Evolutionary conservation across 1,140 invertebrate species (phyloP), one percentile per base, ranked within the genome.

Genomic region (Phymastichus coffea): DNA sequence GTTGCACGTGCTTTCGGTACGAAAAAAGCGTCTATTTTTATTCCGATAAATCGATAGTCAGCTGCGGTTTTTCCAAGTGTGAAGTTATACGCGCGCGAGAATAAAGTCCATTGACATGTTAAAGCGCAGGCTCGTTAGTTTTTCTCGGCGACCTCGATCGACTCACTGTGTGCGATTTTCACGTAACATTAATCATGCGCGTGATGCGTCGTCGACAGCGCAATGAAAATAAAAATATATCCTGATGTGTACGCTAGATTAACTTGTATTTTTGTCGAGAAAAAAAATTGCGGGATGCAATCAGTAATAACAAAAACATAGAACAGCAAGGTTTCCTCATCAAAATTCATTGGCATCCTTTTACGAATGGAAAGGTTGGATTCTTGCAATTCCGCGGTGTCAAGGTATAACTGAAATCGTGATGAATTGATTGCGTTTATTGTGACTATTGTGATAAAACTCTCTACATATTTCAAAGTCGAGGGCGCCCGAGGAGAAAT

Each of bases 361-460:
- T n/a, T n/a, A n/a, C n/a, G n/a, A n/a, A n/a, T n/a, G n/a, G n/a
- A n/a, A n/a, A n/a, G n/a, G n/a, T n/a, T n/a, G n/a, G n/a, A n/a
- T n/a, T n/a, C n/a, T n/a, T n/a, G n/a, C n/a, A n/a, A n/a, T n/a
- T n/a, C n/a, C n/a, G n/a, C n/a, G n/a, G n/a, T n/a, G n/a, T n/a
- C n/a, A n/a, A n/a, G n/a, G n/a, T n/a, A n/a, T n/a, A 51, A 35
- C 20, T 51, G 48, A 51, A 51, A 51, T 51, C 19, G 48, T 38
- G 38, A 51, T 51, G 48, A 51, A 51, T 51, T 38, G 48, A 51
- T 51, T 38, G 33, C 19, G 3, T n/a, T n/a, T n/a, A n/a, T n/a
- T n/a, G n/a, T n/a, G n/a, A n/a, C n/a, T n/a, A n/a, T n/a, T n/a
- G n/a, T n/a, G n/a, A n/a, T n/a, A n/a, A n/a, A n/a, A n/a, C n/a